Conservation (phyloP, 2,888 invertebrate species). For the Agelastica alni region DNA sequence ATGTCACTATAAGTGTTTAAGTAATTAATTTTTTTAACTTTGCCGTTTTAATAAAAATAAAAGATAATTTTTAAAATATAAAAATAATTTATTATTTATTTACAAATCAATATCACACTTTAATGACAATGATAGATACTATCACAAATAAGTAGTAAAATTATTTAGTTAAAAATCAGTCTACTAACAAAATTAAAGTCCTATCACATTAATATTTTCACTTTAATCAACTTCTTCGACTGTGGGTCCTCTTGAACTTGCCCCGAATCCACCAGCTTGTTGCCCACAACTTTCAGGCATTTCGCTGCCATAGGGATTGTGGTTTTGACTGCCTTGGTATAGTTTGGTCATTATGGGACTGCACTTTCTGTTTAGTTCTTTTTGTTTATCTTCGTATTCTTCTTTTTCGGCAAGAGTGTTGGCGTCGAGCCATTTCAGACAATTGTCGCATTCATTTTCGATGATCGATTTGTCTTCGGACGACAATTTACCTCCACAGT, state of each 20-base stretch:
- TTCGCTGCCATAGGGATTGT: constrained; percentile 30
- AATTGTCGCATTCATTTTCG: constrained; percentile 61
- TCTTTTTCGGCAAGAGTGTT: constrained; percentile 69
- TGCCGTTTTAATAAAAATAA: too few relatives aligned
- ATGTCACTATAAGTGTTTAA: too few relatives aligned
- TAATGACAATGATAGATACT: too few relatives aligned
- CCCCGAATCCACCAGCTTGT: constrained; percentile 25
- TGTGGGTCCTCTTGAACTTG: constrained; percentile 24
- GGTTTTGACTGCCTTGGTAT: constrained; percentile 44
- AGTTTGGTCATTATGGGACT: constrained; percentile 66
- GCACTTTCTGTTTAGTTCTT: constrained; percentile 57
- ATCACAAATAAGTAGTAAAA: too few relatives aligned
- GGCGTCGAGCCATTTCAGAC: constrained; percentile 69
- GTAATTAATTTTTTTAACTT: too few relatives aligned
- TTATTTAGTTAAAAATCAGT: too few relatives aligned
- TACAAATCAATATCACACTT: too few relatives aligned
- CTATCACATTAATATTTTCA: too few relatives aligned
- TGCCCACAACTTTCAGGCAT: constrained; percentile 32
- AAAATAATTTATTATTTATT: too few relatives aligned
- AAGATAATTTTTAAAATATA: too few relatives aligned
- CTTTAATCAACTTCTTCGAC: constrained; percentile 29
- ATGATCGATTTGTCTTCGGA: constrained; percentile 58
- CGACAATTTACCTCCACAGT: constrained; percentile 65
- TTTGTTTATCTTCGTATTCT: constrained; percentile 67
- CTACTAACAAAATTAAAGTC: too few relatives aligned